phyloP scores from a whole-genome alignment of 2,888 invertebrate species.

The Chloroclystis v-ata region DNA sequence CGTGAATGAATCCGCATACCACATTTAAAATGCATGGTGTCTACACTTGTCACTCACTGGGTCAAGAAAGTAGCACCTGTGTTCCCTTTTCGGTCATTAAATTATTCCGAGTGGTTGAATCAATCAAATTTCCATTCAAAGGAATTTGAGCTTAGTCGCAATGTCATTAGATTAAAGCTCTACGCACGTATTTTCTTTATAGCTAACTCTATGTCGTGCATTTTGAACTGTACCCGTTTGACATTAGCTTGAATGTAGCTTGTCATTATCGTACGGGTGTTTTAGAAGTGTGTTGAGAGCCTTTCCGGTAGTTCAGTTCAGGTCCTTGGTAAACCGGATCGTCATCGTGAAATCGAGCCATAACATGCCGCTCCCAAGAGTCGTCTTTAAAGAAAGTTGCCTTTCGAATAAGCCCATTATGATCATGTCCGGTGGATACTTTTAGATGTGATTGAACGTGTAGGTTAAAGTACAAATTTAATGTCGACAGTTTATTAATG shows the following conservation, averaged over 20 bases:
- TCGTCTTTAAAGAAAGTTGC: constrained; percentile 55
- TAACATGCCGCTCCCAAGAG: constrained; percentile 32
- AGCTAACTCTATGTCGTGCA: not conserved
- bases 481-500: not conserved
- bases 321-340: constrained; percentile 56
- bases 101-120: constrained; percentile 23
- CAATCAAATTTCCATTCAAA: not conserved
- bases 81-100: constrained; percentile 57
- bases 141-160: constrained; percentile 7
- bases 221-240: not conserved
- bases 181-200: not conserved
- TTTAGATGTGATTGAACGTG: constrained; percentile 22
- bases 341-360: constrained; percentile 66
- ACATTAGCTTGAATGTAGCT: constrained; percentile 2
- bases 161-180: constrained; percentile 1
- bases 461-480: constrained; percentile 6
- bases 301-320: constrained; percentile 31
- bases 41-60: constrained; percentile 27
- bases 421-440: constrained; percentile 28
- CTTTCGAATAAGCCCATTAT: constrained; percentile 50
- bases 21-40: constrained; percentile 14
- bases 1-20: constrained; percentile 6
- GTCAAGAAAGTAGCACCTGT: constrained; percentile 58
- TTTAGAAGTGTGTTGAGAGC: constrained; percentile 3
- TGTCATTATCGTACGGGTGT: not conserved